Base-by-base conservation (phyloP, 2,797 vertebrate genomes). In the Crocodylus rhombifer region DNA sequence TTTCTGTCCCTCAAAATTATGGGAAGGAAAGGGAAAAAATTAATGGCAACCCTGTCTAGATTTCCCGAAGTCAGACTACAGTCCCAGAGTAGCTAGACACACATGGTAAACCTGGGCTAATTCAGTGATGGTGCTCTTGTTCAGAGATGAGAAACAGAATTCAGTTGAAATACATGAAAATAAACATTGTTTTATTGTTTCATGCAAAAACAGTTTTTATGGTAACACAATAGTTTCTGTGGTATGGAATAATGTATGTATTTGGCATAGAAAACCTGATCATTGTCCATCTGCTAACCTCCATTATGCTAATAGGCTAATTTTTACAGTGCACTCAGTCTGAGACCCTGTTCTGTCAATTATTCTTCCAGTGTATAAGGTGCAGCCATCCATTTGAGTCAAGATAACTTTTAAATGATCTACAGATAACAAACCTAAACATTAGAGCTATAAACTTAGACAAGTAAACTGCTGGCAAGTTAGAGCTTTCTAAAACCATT, bases 151-250 rank as follows among this genome's bases (percentile, higher is more conserved):
- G 1, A 42, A 84, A 75, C 9, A 64, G 42, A 36, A 88, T 61
- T 78, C 30, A 73, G 23, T 33, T 87, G 51, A 77, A 25, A 87
- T 94, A 77, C 89, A 62, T 36, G 90, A 85, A 93, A 96, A 93
- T 55, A 94, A 90, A 87, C 79, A 20, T 33, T 60, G 64, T 93
- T 30, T 93, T 84, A 90, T 51, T 77, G 69, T 95, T 94, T 96
- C 95, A 95, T 96, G 96, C 85, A 86, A 93, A 97, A 96, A 56
- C 36, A 86, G 14, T 74, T 88, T 92, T 82, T 58, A 71, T 96
- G 86, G 62, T 74, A 77, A 63, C 84, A 84, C 65, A 88, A 87
- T 20, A 80, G 83, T 63, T 84, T 30, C 92, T 64, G 2, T 1
- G 85, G 86, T 73, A 18, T 20, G 88, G 76, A 64, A 28, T 12